These are phyloP conservation scores for Drosophila watanabei DNA, from an alignment of 1,140 invertebrate species.

Conservation along the genomic window DNA sequence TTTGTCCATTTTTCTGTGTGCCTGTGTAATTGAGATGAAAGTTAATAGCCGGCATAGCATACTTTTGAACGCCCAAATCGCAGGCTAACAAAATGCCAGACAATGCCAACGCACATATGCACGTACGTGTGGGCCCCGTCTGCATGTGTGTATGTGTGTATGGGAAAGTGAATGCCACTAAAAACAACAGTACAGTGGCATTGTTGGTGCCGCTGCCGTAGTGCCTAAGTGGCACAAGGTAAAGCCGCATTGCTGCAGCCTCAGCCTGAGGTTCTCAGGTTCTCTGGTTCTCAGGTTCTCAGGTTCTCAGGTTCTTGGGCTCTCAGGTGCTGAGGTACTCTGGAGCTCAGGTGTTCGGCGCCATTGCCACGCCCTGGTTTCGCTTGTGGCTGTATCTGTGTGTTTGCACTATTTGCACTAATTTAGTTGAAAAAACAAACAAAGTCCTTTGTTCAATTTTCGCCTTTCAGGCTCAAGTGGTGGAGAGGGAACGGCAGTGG, in stretches of 20 bases:
- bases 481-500: slow-evolving; percentile 16
- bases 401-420: slow-evolving; percentile 81
- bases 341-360: slow-evolving; percentile 30
- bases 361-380: slow-evolving; percentile 55
- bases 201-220: slow-evolving; percentile 53
- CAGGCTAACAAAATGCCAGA: slow-evolving; percentile 76
- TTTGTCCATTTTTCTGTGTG: slow-evolving; percentile 8
- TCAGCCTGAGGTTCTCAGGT: slow-evolving; percentile 33
- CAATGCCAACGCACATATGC: slow-evolving; percentile 50
- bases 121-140: slow-evolving; percentile 12
- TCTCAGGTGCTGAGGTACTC: slow-evolving; percentile 9
- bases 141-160: slow-evolving; percentile 25
- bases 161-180: slow-evolving; percentile 67
- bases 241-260: slow-evolving; percentile 65
- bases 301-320: slow-evolving; percentile 9
- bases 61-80: slow-evolving; percentile 77
- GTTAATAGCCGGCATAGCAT: slow-evolving; percentile 78
- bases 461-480: slow-evolving; percentile 70
- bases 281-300: slow-evolving; percentile 25
- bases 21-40: slow-evolving; percentile 81
- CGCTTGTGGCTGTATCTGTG: slow-evolving; percentile 34
- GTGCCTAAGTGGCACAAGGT: slow-evolving; percentile 80
- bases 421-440: slow-evolving; percentile 84
- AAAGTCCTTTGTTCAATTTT: slow-evolving; percentile 83
- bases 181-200: slow-evolving; percentile 48